Evolutionary conservation across 2,888 invertebrate species (phyloP), one percentile per base, ranked within the genome.

Genomic region (Nemapogon koenigi): DNA sequence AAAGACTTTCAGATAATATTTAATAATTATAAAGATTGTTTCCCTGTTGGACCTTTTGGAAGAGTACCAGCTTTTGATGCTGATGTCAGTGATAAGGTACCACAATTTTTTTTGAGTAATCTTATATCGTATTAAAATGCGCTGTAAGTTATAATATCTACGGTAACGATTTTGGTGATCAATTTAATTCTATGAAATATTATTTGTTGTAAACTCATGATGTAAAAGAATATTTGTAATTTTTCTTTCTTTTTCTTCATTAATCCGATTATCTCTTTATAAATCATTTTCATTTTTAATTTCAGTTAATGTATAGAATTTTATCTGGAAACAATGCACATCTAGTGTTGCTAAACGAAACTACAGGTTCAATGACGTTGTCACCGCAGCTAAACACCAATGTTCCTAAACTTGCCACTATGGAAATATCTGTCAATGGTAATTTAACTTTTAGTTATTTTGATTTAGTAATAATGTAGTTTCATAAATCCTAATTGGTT

Each of bases 371-470:
- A 25, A 83, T 97, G 51, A 90, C 87, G 2, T 72, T 97, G 1
- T 95, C 96, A 7, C 94, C 95, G 0, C 93, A 94, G 53, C 79
- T 97, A 14, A 96, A 97, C 60, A 97, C 97, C 1, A 97, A 97
- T 64, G 95, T 97, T 4, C 93, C 96, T 0, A 90, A 95, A 57
- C 82, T 92, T 26, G 97, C 96, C 2, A 90, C 90, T 0, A 94
- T 97, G 90, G 93, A 94, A 65, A 89, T 97, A 17, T 91, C 92
- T 16, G 97, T 97, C 0, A 86, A 90, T 43, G 89, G 89, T 88
- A 51, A 41, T 53, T 44, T 16, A 10, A 18, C 10, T 4, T 7
- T 22, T 22, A 22, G n/a, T n/a, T n/a, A n/a, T n/a, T n/a, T n/a
- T n/a, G n/a, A n/a, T n/a, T n/a, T n/a, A n/a, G n/a, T n/a, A n/a